Conservation (phyloP, 2,888 invertebrate species). For the Synergus laeviventris region DNA sequence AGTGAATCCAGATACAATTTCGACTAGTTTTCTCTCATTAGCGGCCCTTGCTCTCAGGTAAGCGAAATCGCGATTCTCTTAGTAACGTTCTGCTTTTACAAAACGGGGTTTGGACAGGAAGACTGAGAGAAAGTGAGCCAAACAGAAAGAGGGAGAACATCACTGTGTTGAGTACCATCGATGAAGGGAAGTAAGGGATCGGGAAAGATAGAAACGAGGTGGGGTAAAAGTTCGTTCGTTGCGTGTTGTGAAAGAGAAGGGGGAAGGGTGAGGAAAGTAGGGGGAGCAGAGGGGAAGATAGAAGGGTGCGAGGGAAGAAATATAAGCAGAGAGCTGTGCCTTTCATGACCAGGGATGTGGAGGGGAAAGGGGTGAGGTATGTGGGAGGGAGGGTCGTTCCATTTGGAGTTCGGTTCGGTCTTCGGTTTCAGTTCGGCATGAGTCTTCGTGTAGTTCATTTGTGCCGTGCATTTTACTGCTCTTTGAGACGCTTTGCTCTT, state of each 20-base stretch:
- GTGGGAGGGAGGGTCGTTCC: constrained; percentile 38
- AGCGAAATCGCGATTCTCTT: constrained; percentile 32
- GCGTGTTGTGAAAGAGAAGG: not conserved
- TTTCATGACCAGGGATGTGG: not conserved
- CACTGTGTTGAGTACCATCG: constrained; percentile 28
- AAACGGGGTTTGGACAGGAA: constrained; percentile 22
- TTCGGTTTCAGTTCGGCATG: constrained; percentile 61
- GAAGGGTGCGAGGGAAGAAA: constrained; percentile 11
- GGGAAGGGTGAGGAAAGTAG: constrained; percentile 13
- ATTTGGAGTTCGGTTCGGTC: constrained; percentile 45
- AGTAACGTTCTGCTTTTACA: constrained; percentile 33
- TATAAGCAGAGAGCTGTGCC: constrained; percentile 23
- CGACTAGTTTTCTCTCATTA: not conserved
- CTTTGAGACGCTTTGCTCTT: constrained; percentile 33
- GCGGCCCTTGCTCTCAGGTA: constrained; percentile 19
- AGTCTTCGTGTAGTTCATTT: constrained; percentile 54
- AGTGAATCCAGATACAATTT: not conserved
- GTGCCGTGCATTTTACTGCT: constrained; percentile 22
- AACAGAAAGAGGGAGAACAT: constrained; percentile 32
- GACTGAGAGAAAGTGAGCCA: constrained; percentile 38
- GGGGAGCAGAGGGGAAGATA: constrained; percentile 27
- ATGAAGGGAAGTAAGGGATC: constrained; percentile 40
- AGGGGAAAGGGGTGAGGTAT: constrained; percentile 31
- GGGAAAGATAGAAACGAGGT: constrained; percentile 34
- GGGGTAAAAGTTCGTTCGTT: constrained; percentile 38